Evolutionary conservation across 2,113 vertebrate species (phyloP), one percentile per base, ranked within the genome.

Genomic region (Apus apus): DNA sequence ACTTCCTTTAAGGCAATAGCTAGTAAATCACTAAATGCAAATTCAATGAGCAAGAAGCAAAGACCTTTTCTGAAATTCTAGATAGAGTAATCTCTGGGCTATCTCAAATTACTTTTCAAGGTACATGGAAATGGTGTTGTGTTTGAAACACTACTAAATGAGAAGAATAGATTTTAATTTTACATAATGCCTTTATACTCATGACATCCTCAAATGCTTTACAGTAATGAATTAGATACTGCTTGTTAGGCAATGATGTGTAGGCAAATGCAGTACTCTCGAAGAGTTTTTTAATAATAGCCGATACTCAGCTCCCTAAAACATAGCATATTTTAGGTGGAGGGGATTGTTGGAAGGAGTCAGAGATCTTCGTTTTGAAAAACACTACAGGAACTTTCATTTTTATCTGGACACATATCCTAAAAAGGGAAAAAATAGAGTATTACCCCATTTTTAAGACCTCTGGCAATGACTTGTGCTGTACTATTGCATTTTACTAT

Each of bases 141-240:
- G 66, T 88, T 93, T 11, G 65, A 93, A 93, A 89, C 27, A 27
- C 66, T 89, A 83, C 93, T 89, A 96, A 93, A 58, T 48, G 70
- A 66, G 93, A 95, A 92, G 95, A 94, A 95, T 86, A 91, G 81
- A 93, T 85, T 93, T 97, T 93, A 75, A 89, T 92, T 96, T 96
- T 76, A 32, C 61, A 27, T 75, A 78, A 61, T 38, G 64, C 66
- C 91, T 95, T 89, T 89, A 93, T 93, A 34, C 53, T 91, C 0
- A 8, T 85, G 85, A 85, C 82, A 93, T 89, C 67, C 79, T 90
- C 83, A 89, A 93, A 89, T 34, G 64, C 68, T 87, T 81, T 75
- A 75, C 64, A 75, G 73, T 78, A 96, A 94, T 94, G 95, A 97
- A 96, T 95, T 96, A 94, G 91, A 78, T 78, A 85, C 82, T 62